Base-by-base conservation (phyloP, 2,797 vertebrate genomes). In the Oreochromis mossambicus region DNA sequence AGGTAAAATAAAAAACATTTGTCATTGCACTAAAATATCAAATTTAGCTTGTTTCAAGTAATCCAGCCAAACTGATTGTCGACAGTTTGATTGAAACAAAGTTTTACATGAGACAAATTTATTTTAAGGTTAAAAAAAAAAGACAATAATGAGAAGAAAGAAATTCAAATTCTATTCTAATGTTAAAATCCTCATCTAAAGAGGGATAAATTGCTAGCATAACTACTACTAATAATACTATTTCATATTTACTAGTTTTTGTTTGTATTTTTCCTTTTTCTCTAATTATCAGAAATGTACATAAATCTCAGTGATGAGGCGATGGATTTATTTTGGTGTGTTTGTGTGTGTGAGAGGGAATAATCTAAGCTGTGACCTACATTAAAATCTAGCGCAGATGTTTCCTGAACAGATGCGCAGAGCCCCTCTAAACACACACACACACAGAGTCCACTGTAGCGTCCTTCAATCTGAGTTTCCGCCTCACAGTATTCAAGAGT, bases 381-480 rank as follows among this genome's bases (percentile, higher is more conserved):
- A 92, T 91, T 73, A 46, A 86, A 82, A 89, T 88, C 34, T 83
- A 83, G 61, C 70, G 9, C 92, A 92, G 89, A 92, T 93, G 86
- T 94, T 91, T 90, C 81, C 87, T 83, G 86, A 89, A 87, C 91
- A 92, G 86, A 89, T 92, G 87, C 86, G 79, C 84, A 89, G 68
- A 87, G 52, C 75, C 77, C 73, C 43, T 24, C 14, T 84, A 80
- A 87, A 84, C 75, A 83, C 63, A 85, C 76, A 66, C 48, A 73
- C 58, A 79, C n/a, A 77, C 70, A 73, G 13, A 26, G 26, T 84
- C 86, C 76, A 43, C 24, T 11, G 77, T 48, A 46, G 9, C 2
- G 19, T 85, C 24, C 26, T 76, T 78, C 21, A 41, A 56, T 80
- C 73, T 80, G 41, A 56, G 58, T 77, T 83, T 88, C 66, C 79